A percentile compares a stretch with the other conserved stretches of the same genome.
Conservation (phyloP, 2,888 invertebrate genomes). For the Cheilosia vernalis region DNA sequence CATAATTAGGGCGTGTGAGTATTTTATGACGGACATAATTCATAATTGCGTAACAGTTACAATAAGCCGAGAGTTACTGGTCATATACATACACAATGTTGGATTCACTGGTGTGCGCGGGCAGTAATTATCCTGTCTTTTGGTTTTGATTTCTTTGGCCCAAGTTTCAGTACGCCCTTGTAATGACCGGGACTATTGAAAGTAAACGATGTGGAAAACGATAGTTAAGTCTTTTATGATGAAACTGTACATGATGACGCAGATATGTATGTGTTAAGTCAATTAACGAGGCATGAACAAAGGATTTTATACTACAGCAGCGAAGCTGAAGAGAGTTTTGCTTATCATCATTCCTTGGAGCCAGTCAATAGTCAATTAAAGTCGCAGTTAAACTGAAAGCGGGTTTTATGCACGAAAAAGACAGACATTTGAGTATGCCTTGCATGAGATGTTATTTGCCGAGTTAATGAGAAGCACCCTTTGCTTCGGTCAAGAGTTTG, state of each 20-base stretch:
- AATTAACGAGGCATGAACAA: conserved; percentile 44
- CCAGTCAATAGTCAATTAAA: no score
- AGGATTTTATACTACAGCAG: background rate
- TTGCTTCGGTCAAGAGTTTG: no score
- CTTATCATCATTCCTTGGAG: no score
- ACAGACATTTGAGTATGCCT: no score
- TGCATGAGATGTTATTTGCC: no score
- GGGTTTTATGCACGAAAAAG: no score
- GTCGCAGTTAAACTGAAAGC: no score
- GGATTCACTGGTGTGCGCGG: background rate
- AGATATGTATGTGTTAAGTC: conserved; percentile 36
- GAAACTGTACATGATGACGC: conserved; percentile 24
- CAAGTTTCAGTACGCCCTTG: background rate
- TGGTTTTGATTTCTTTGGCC: conserved; percentile 27
- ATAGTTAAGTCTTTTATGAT: conserved; percentile 55
- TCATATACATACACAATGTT: background rate
- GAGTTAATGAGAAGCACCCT: no score
- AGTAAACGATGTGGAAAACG: conserved; percentile 57
- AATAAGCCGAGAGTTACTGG: background rate
- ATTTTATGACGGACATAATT: conserved; percentile 48
- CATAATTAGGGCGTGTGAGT: conserved; percentile 34
- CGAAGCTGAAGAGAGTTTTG: no score
- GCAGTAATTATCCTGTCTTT: conserved; percentile 51
- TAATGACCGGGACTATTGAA: conserved; percentile 33
- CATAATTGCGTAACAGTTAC: conserved; percentile 32